Percentiles rank a stretch among this genome's conserved stretches.
Evolutionary conservation across 2,888 invertebrate genomes (phyloP).

Genomic region (Caenorhabditis macrosperma): DNA sequence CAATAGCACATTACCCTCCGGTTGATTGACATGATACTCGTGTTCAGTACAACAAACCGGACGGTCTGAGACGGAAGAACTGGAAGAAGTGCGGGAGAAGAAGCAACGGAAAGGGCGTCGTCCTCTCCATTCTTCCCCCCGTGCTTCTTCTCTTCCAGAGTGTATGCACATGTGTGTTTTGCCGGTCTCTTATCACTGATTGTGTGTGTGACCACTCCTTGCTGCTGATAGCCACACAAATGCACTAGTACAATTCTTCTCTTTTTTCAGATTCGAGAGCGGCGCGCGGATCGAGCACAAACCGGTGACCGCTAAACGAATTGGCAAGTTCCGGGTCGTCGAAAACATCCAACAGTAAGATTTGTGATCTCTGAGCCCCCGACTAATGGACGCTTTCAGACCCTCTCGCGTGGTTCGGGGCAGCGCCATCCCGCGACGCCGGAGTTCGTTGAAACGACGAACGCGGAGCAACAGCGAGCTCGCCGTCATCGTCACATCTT

Average conservation of each 20-base stretch:
- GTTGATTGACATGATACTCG: constrained; percentile 41
- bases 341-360: constrained; percentile 50
- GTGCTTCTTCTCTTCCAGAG: constrained; percentile 22
- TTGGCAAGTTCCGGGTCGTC: constrained; percentile 54
- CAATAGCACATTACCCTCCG: constrained; percentile 36
- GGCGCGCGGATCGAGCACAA: constrained; percentile 46
- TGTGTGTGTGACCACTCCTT: constrained; percentile 9
- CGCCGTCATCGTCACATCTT: constrained; percentile 51
- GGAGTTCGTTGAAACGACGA: constrained; percentile 63
- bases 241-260: neutral
- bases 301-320: constrained; percentile 50
- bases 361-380: neutral
- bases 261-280: constrained; percentile 44
- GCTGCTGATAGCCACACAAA: neutral
- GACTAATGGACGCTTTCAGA: constrained; percentile 11
- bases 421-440: constrained; percentile 30
- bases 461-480: constrained; percentile 54
- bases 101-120: constrained; percentile 25
- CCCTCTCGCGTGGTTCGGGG: constrained; percentile 31
- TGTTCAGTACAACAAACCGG: constrained; percentile 20
- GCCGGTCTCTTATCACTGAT: constrained; percentile 18
- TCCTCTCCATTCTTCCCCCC: constrained; percentile 14
- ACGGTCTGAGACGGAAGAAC: constrained; percentile 1
- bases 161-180: constrained; percentile 27
- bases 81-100: neutral